phyloP scores from a whole-genome alignment of 1,140 invertebrate genomes.

The Temnothorax longispinosus region DNA sequence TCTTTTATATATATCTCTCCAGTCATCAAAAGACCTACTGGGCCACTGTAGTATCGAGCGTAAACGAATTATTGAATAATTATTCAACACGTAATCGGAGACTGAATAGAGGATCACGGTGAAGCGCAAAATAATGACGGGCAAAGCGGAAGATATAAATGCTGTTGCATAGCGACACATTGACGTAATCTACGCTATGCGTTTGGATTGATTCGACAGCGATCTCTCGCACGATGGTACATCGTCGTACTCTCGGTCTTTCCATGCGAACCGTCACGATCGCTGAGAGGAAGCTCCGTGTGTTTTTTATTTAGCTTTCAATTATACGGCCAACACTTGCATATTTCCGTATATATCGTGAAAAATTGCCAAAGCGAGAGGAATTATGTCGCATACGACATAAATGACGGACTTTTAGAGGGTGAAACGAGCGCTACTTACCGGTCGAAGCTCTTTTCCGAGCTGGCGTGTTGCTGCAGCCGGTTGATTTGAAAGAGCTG shows the following conservation, averaged over 20 bases:
- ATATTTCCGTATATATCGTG: slow-evolving; percentile 67
- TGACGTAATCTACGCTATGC: slow-evolving; percentile 39
- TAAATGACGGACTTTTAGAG: slow-evolving; percentile 14
- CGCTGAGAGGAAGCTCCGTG: slow-evolving; percentile 32
- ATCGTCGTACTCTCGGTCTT: neutral
- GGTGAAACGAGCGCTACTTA: slow-evolving; percentile 71
- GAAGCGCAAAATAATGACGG: slow-evolving; percentile 52
- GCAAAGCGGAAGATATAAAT: slow-evolving; percentile 38
- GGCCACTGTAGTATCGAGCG: slow-evolving; percentile 12
- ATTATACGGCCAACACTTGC: slow-evolving; percentile 69
- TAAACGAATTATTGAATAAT: slow-evolving; percentile 9
- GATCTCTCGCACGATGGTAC: slow-evolving; percentile 42
- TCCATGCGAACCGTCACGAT: slow-evolving; percentile 54
- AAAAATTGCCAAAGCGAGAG: slow-evolving; percentile 18
- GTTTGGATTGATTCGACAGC: slow-evolving; percentile 25
- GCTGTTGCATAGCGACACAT: slow-evolving; percentile 44
- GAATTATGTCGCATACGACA: slow-evolving; percentile 18
- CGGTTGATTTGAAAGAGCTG: slow-evolving; percentile 69
- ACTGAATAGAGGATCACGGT: slow-evolving; percentile 9
- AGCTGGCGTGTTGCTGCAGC: slow-evolving; percentile 74
- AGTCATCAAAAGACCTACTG: slow-evolving; percentile 25
- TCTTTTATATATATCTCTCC: neutral
- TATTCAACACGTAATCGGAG: slow-evolving; percentile 21
- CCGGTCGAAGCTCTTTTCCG: slow-evolving; percentile 76
- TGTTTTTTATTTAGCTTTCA: slow-evolving; percentile 21